These are phyloP conservation scores for Hipparchia sbordonii DNA, from an alignment of 2,888 invertebrate genomes.

Conservation along the genomic window DNA sequence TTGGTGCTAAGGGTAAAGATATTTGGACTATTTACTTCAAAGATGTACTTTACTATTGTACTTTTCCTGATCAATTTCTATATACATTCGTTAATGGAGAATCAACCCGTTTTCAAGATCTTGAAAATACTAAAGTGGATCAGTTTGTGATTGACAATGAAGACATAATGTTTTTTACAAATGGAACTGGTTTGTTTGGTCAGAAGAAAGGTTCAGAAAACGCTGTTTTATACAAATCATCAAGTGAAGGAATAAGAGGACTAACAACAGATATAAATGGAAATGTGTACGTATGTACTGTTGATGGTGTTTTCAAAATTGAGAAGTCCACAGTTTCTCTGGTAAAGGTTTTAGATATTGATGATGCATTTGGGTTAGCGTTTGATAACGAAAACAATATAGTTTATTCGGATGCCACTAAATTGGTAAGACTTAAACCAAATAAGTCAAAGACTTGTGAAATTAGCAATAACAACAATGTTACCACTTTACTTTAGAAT, in stretches of 20 bases:
- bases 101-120: constrained; percentile 53
- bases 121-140: constrained; percentile 68
- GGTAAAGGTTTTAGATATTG: constrained; percentile 51
- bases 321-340: constrained; percentile 49
- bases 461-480: neutral
- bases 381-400: constrained; percentile 68
- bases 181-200: constrained; percentile 60
- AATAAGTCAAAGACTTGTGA: constrained; percentile 42
- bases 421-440: constrained; percentile 46
- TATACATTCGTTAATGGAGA: constrained; percentile 55
- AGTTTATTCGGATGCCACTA: constrained; percentile 59
- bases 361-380: constrained; percentile 64
- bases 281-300: constrained; percentile 54
- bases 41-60: constrained; percentile 59
- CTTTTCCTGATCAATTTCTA: constrained; percentile 62
- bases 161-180: constrained; percentile 59
- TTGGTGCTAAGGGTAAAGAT: constrained; percentile 52
- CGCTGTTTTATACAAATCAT: constrained; percentile 48
- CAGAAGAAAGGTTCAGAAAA: constrained; percentile 61
- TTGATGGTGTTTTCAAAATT: constrained; percentile 59
- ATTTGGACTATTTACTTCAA: constrained; percentile 68
- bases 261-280: constrained; percentile 58
- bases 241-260: constrained; percentile 51
- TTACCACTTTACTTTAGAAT: neutral
- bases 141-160: constrained; percentile 64